A percentile compares a stretch with the other conserved stretches of the same genome.
Evolutionary conservation across 2,797 vertebrate species (phyloP).

Genomic region (Myiotriccus ornatus): DNA sequence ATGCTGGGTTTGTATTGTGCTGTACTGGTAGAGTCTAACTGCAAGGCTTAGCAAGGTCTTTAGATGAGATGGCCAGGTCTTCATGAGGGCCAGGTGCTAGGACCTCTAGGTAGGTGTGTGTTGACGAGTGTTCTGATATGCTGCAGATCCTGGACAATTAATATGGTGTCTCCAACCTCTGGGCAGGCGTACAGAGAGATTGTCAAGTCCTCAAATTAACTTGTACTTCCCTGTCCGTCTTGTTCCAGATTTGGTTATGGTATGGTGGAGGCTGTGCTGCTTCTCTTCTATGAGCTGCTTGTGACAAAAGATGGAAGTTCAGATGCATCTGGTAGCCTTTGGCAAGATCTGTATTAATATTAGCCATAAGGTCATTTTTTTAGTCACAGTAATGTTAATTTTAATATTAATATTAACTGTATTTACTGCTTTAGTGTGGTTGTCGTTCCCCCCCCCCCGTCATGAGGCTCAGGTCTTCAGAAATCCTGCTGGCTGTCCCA

Average conservation of each 20-base stretch:
- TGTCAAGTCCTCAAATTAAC: background rate
- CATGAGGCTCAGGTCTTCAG: background rate
- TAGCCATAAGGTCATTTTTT: background rate
- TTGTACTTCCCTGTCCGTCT: background rate
- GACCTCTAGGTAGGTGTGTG: background rate
- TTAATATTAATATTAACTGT: background rate
- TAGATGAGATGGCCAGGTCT: background rate
- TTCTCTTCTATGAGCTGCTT: background rate
- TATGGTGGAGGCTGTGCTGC: background rate
- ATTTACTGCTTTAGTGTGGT: background rate
- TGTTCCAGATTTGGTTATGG: background rate
- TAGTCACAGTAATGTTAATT: background rate
- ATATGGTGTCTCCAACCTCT: background rate
- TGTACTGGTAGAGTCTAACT: background rate
- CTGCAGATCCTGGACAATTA: background rate
- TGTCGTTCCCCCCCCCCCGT: background rate
- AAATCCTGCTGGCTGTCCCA: background rate
- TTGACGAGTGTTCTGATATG: background rate
- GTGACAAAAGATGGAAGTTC: background rate
- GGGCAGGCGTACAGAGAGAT: background rate
- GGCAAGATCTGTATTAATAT: background rate
- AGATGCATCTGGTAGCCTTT: background rate
- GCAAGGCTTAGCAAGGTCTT: background rate
- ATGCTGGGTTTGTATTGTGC: background rate
- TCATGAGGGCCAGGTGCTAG: background rate